Evolutionary conservation across 1,140 invertebrate genomes (phyloP).

Genomic region (Bombus sibiricus): DNA sequence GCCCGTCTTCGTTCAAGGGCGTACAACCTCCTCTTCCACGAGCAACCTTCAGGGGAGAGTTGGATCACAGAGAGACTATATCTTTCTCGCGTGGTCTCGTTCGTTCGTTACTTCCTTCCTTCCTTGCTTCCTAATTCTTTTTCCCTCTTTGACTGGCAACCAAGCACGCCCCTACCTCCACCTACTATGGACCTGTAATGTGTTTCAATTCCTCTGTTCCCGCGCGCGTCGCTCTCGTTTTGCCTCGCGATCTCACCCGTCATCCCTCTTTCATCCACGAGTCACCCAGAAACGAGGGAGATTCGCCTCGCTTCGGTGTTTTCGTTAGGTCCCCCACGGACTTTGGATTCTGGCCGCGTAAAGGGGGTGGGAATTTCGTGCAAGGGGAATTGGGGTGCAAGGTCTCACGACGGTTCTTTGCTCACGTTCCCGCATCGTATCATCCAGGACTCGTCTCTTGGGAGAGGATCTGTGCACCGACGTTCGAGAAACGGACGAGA

Average conservation of each 20-base stretch:
- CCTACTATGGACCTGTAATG: not conserved
- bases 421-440: not conserved
- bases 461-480: not conserved
- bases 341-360: conserved; percentile 32
- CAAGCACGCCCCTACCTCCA: not conserved
- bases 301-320: not conserved
- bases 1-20: conserved; percentile 79
- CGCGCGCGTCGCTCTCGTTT: conserved; percentile 10
- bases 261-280: conserved; percentile 13
- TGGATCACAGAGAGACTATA: not conserved
- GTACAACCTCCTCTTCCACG: conserved; percentile 70
- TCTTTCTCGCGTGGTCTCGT: conserved; percentile 18
- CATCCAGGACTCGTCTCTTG: not conserved
- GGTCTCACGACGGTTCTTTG: not conserved
- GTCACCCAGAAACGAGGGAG: conserved; percentile 48
- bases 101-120: conserved; percentile 16
- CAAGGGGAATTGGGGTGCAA: too few species aligned
- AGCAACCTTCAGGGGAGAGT: conserved; percentile 71
- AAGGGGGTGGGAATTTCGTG: conserved; percentile 6
- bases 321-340: conserved; percentile 11
- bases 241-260: conserved; percentile 1
- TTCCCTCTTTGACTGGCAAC: not conserved
- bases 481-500: not conserved
- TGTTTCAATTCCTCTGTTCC: conserved; percentile 29
- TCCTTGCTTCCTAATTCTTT: conserved; percentile 44